Conservation (phyloP, 2,797 vertebrate genomes). For the Alauda arvensis region DNA sequence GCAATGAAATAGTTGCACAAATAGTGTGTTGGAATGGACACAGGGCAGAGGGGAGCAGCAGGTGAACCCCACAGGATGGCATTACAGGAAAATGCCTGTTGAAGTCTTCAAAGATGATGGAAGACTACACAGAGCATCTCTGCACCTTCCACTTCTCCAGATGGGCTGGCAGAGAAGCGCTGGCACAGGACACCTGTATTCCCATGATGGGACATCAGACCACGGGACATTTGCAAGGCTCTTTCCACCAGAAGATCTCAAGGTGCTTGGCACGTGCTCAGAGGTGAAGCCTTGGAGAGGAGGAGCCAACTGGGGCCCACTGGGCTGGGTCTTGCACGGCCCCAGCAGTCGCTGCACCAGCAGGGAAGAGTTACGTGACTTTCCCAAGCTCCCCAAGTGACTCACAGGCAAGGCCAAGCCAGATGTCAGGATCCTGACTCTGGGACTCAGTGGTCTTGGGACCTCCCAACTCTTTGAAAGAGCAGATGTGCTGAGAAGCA, state of each 20-base stretch:
- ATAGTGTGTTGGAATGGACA: neutral
- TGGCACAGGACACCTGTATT: neutral
- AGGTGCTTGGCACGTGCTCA: accelerated
- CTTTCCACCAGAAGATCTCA: neutral
- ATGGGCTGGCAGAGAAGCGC: neutral
- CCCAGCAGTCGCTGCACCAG: neutral
- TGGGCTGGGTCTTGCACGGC: accelerated
- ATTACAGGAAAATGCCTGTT: neutral
- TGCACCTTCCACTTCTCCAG: neutral
- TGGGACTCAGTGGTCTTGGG: neutral
- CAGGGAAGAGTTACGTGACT: slow-evolving; percentile 16
- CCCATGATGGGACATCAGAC: neutral
- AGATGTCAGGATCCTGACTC: slow-evolving; percentile 20
- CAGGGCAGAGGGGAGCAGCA: neutral
- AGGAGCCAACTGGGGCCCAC: accelerated
- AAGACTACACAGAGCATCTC: neutral
- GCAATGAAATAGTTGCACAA: neutral
- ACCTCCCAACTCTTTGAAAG: slow-evolving; percentile 28
- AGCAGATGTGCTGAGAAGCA: slow-evolving; percentile 14
- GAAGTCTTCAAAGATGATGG: neutral
- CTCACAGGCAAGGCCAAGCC: neutral
- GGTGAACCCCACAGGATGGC: neutral
- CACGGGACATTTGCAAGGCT: neutral
- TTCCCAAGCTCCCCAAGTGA: slow-evolving; percentile 38
- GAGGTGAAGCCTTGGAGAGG: neutral